Conservation (phyloP, 1,140 invertebrate genomes). For the Pteromalus puparum region DNA sequence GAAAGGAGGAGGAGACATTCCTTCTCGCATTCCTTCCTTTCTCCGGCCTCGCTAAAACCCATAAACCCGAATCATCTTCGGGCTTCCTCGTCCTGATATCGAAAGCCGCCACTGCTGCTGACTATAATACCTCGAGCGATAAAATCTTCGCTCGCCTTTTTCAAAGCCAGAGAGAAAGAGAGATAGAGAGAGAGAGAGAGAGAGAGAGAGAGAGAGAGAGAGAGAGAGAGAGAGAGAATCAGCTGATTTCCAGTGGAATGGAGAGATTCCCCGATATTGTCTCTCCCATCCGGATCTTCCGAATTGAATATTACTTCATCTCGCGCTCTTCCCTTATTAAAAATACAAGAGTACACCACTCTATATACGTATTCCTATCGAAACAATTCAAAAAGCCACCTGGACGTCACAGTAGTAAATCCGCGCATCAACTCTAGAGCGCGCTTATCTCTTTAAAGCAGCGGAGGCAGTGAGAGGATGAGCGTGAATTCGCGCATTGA, state of each 20-base stretch:
- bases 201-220: background rate
- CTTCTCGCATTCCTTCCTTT: background rate
- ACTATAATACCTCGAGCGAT: background rate
- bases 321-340: no score
- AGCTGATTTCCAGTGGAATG: background rate
- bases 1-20: background rate
- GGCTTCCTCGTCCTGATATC: slow-evolving; percentile 14
- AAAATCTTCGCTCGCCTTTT: background rate
- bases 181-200: background rate
- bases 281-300: background rate
- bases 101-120: background rate
- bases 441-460: background rate
- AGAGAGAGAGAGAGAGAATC: background rate
- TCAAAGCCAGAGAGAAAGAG: background rate
- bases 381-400: no score
- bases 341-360: no score
- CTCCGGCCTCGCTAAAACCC: slow-evolving; percentile 2
- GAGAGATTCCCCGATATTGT: background rate
- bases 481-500: background rate
- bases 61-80: slow-evolving; percentile 35
- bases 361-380: no score
- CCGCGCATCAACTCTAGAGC: no score
- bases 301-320: background rate
- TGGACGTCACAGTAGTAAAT: no score
- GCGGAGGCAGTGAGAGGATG: background rate